Evolutionary conservation across 1,140 invertebrate genomes (phyloP), one percentile per base, ranked within the genome.

Genomic region (Rhyzopertha dominica): DNA sequence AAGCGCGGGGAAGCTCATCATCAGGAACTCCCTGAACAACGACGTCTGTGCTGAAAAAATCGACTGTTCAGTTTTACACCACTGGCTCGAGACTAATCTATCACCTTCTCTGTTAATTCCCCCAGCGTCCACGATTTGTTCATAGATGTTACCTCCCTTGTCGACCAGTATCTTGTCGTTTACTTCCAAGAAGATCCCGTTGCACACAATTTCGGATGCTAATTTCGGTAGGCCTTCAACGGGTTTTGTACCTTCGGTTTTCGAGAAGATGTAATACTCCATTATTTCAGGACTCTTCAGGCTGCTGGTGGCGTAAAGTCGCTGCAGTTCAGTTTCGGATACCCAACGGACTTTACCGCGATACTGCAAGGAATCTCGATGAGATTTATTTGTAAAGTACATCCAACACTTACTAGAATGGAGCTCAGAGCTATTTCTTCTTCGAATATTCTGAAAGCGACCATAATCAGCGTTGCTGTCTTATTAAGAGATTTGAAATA

Each of bases 21-120:
- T 24, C 20, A 72, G 32, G 46, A 70, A 74, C 39, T 70, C 67
- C 8, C 49, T 58, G 35, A 67, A 71, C 38, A 71, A 34, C 3
- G 61, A 58, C 12, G 63, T 58, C 48, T 69, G 67, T 30, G 67
- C 67, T 68, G 57, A 47, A 40, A 49, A 17, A 41, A 14, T 17
- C 9, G 12, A 40, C 7, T 40, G 4, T 3, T 19, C 35, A 43
- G 19, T 16, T 14, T 40, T 14, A 12, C 12, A 37, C 7, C 12
- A 22, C 16, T 22, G 14, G 14, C 5, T 4, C 34, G n/a, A 17
- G 5, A 3, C 16, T 36, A 36, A 4, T 7, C 13, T 19, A 8
- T 32, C 23, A 59, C 56, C 47, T 35, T 54, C 36, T 41, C 49
- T 55, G 14, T 47, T 54, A 24, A 59, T 55, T 25, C 50, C 47